Evolutionary conservation across 2,888 invertebrate genomes (phyloP).

Genomic region (Parnassius orleans): DNA sequence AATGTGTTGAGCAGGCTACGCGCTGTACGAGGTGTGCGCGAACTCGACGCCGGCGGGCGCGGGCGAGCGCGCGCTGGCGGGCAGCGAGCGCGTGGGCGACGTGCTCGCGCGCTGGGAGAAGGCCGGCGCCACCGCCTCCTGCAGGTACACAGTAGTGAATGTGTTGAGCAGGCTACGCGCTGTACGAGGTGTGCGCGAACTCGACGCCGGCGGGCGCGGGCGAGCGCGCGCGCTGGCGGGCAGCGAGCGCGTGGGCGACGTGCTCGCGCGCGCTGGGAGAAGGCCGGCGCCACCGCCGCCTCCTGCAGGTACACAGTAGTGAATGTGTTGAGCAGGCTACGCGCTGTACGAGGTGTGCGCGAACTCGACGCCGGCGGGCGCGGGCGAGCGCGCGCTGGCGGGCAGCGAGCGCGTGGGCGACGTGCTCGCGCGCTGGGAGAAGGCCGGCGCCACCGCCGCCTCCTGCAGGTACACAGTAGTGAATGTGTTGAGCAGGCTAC

Average conservation of each 20-base stretch:
- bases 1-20: slow-evolving; percentile 84
- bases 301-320: slow-evolving; percentile 73
- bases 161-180: slow-evolving; percentile 86
- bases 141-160: slow-evolving; percentile 51
- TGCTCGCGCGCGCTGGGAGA: slow-evolving; percentile 97
- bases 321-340: slow-evolving; percentile 82
- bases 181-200: slow-evolving; percentile 94
- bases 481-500: slow-evolving; percentile 82
- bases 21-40: slow-evolving; percentile 95
- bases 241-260: slow-evolving; percentile 95
- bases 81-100: slow-evolving; percentile 94
- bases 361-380: slow-evolving; percentile 79
- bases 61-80: slow-evolving; percentile 89
- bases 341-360: slow-evolving; percentile 96
- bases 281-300: slow-evolving; percentile 87
- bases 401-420: slow-evolving; percentile 95
- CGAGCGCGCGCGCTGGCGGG: slow-evolving; percentile 91
- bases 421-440: slow-evolving; percentile 97
- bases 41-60: slow-evolving; percentile 80
- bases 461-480: slow-evolving; percentile 68
- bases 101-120: slow-evolving; percentile 98
- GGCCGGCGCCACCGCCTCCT: slow-evolving; percentile 86
- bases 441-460: slow-evolving; percentile 88
- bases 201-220: slow-evolving; percentile 77
- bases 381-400: slow-evolving; percentile 88